Evolutionary conservation across 1,140 invertebrate genomes (phyloP), one percentile per base, ranked within the genome.

Genomic region (Drosophila eugracilis): DNA sequence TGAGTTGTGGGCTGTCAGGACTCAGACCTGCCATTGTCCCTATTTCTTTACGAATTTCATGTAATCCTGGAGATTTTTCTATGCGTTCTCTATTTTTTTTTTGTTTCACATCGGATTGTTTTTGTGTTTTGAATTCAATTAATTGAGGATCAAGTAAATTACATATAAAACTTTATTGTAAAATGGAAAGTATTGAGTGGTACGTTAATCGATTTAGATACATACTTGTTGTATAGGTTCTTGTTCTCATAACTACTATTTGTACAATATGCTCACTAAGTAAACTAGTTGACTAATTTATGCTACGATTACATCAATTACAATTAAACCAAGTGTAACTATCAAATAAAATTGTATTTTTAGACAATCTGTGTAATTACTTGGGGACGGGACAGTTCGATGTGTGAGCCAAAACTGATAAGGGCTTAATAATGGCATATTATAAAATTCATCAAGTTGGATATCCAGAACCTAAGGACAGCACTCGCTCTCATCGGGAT

Each of bases 201-300:
- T 58, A 63, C 62, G 42, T 75, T 45, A 42, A 54, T 50, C 69
- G 52, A 59, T 59, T 49, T 44, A 50, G 19, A 39, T 55, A 21
- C 48, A 15, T 32, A 42, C 44, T 57, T n/a, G 37, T 85, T 63
- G 63, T 21, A 32, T 79, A 84, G 72, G 75, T 69, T 71, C 57
- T 69, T 65, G 66, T 85, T 86, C 76, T 86, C 81, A 80, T 85
- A 76, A 79, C 55, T 80, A 65, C 50, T 85, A 77, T 86, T 85
- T 85, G 80, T 85, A 85, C 80, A 85, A 60, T 85, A 86, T 80
- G 80, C 76, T 85, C 76, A 60, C 48, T 84, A 84, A 84, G 81
- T 86, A 86, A 79, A 70, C 62, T 85, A 85, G 81, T 74, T 75
- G 59, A 86, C 55, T 86, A 83, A 85, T 81, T 81, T 85, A 85